phyloP scores from a whole-genome alignment of 2,797 vertebrate species.

The Gadopsis bispinosus region DNA sequence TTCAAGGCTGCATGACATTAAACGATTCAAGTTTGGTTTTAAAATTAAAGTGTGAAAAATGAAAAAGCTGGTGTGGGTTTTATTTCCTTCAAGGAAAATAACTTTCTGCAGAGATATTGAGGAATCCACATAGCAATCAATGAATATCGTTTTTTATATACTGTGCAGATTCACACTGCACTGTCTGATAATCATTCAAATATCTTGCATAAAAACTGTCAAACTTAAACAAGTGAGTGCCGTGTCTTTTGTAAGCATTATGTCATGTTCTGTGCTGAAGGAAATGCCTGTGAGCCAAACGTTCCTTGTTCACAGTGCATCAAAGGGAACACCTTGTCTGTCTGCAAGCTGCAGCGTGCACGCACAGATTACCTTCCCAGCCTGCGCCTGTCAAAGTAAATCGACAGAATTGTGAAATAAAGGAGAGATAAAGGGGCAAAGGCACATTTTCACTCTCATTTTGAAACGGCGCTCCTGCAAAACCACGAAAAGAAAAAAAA shows the following conservation, averaged over 20 bases:
- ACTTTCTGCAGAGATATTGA: neutral
- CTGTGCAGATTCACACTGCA: neutral
- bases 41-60: neutral
- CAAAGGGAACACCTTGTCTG: slow-evolving; percentile 69
- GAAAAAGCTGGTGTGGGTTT: neutral
- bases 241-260: slow-evolving; percentile 25
- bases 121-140: neutral
- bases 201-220: slow-evolving; percentile 12
- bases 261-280: slow-evolving; percentile 38
- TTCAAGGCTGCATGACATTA: neutral
- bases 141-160: neutral
- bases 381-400: slow-evolving; percentile 57
- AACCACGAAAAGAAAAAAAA: slow-evolving; percentile 58
- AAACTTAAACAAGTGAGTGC: slow-evolving; percentile 37
- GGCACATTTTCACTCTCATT: slow-evolving; percentile 42
- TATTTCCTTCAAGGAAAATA: neutral
- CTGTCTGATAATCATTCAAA: slow-evolving; percentile 23
- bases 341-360: slow-evolving; percentile 47
- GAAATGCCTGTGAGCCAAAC: slow-evolving; percentile 54
- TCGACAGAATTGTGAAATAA: slow-evolving; percentile 51
- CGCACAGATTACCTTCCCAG: slow-evolving; percentile 51
- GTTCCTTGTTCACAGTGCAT: slow-evolving; percentile 55
- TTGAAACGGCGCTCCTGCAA: slow-evolving; percentile 16
- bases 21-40: neutral
- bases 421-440: slow-evolving; percentile 53